Evolutionary conservation across 64 coral and sea anemone genomes (phyloP), one percentile per base, ranked within the genome.

Genomic region (Hydrozoanthus tunicans): DNA sequence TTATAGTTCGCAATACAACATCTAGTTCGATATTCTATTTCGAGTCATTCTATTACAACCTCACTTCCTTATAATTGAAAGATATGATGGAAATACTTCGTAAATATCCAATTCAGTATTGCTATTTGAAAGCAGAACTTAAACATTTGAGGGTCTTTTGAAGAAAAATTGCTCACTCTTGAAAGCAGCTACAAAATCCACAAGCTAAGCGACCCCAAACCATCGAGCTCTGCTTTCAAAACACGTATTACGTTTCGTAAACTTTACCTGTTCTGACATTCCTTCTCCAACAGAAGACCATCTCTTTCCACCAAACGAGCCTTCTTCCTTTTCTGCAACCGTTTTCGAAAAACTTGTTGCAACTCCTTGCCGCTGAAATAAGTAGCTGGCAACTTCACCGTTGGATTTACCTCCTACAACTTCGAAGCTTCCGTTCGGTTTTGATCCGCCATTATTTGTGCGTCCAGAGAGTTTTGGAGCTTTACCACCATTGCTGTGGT

Each of bases 271-370:
- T 32, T 98, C 96, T 5, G 90, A 90, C 91, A 96, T 99, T 88
- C 94, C 94, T 85, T 99, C 94, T 52, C 81, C 92, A n/a, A 94
- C 86, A 6, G 95, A 96, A 5, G 97, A 92, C 97, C 97, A 99
- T 85, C 91, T 66, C 71, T 95, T 91, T 78, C 97, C 97, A 20
- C 89, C 90, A 86, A 96, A 99, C 81, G 90, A 86, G 64, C 92
- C 78, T 91, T 99, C 94, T 59, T 99, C 97, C 82, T 96, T 99
- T 77, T 96, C 95, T 67, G 94, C 92, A 70, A 99, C 97, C 62
- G 94, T 93, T 93, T 99, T 99, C 9, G 97, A 93, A 92, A 99
- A 99, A 83, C 97, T 99, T 57, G 97, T 95, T 70, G 97, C 97
- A 58, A 99, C 97, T 69, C 97, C 97, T 89, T 99, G 97, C 9